Conservation (phyloP, 2,888 invertebrate genomes). For the Limnephilus rhombicus region DNA sequence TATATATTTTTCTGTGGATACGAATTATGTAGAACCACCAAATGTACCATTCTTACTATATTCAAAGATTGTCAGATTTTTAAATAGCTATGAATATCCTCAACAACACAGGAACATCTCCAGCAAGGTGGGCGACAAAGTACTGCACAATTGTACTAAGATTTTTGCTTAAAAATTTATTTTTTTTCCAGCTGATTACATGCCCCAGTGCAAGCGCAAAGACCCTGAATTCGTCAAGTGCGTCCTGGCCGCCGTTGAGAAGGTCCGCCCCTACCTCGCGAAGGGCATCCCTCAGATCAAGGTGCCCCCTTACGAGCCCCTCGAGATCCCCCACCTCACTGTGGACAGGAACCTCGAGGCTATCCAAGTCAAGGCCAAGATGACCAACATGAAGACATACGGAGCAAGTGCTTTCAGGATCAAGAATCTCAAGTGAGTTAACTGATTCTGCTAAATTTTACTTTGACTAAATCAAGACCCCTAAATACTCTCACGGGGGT, state of each 20-base stretch:
- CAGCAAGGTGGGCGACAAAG: too few species aligned
- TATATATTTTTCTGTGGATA: too few species aligned
- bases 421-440: slow-evolving; percentile 81
- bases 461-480: too few species aligned
- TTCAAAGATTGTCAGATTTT: too few species aligned
- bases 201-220: slow-evolving; percentile 80
- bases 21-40: too few species aligned
- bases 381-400: slow-evolving; percentile 80
- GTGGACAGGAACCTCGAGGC: slow-evolving; percentile 84
- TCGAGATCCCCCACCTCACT: slow-evolving; percentile 82
- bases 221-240: slow-evolving; percentile 82
- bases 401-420: slow-evolving; percentile 82
- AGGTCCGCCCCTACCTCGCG: slow-evolving; percentile 77
- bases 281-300: slow-evolving; percentile 82
- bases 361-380: slow-evolving; percentile 82
- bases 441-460: neutral
- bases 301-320: slow-evolving; percentile 84
- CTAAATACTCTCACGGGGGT: too few species aligned
- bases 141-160: neutral
- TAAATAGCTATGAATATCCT: too few species aligned
- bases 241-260: slow-evolving; percentile 79
- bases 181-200: slow-evolving; percentile 77
- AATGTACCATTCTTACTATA: too few species aligned
- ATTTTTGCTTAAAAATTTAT: neutral
- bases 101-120: too few species aligned